Evolutionary conservation across 2,113 vertebrate genomes (phyloP).

Genomic region (Podarcis raffonei): DNA sequence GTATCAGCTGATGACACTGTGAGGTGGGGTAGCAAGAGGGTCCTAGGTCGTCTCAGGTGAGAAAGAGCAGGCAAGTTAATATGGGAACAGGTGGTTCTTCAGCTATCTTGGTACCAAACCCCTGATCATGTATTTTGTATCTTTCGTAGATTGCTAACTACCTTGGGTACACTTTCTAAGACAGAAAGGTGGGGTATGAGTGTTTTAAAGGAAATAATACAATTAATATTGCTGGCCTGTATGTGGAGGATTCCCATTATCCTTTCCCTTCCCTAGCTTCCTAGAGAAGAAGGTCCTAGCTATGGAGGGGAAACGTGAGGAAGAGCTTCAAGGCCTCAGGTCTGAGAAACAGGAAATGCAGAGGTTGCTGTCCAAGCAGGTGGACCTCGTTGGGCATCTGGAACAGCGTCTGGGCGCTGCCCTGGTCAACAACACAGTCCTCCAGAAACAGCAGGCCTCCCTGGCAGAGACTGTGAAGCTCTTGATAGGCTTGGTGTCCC

Average conservation of each 20-base stretch:
- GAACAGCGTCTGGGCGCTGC: constrained; percentile 76
- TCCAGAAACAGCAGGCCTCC: constrained; percentile 77
- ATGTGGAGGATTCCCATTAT: background rate
- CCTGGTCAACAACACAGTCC: constrained; percentile 73
- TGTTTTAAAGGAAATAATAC: background rate
- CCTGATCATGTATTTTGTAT: background rate
- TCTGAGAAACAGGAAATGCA: constrained; percentile 79
- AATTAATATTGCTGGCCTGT: background rate
- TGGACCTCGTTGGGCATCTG: constrained; percentile 71
- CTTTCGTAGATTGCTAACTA: background rate
- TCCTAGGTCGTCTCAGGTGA: too few species aligned
- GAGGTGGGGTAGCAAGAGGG: too few species aligned
- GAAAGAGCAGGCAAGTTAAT: background rate
- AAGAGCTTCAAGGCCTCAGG: constrained; percentile 73
- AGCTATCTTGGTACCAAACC: background rate
- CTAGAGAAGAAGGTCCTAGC: constrained; percentile 78
- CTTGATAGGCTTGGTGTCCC: constrained; percentile 73
- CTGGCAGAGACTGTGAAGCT: constrained; percentile 76
- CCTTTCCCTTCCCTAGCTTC: constrained; percentile 61
- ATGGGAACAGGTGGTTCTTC: background rate
- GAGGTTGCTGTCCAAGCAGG: constrained; percentile 75
- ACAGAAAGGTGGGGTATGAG: background rate
- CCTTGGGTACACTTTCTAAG: background rate
- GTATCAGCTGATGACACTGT: too few species aligned
- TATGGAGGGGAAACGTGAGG: constrained; percentile 73